Evolutionary conservation across 1,140 invertebrate species (phyloP).

Genomic region (Mylabris phalerata): DNA sequence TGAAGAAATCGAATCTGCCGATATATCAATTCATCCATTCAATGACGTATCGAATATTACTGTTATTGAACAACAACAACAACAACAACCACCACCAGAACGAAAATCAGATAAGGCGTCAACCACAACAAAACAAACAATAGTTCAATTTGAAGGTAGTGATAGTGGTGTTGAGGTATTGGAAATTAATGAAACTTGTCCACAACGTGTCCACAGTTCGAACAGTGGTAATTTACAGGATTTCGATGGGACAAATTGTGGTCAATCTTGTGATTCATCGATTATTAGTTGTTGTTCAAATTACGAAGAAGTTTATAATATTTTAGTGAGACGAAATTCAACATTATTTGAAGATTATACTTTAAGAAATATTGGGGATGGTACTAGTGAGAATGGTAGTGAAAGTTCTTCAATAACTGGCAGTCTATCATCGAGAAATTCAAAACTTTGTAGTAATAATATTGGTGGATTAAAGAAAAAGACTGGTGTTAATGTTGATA

Average conservation of each 20-base stretch:
- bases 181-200: constrained; percentile 44
- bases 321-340: constrained; percentile 45
- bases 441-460: constrained; percentile 20
- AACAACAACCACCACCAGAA: not conserved
- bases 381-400: constrained; percentile 62
- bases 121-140: not conserved
- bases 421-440: constrained; percentile 34
- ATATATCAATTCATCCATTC: constrained; percentile 33
- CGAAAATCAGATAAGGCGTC: not conserved
- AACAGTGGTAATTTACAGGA: constrained; percentile 58
- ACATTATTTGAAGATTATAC: constrained; percentile 43
- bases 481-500: constrained; percentile 20
- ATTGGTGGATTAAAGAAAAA: constrained; percentile 39
- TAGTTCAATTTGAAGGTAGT: constrained; percentile 54
- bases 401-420: constrained; percentile 64
- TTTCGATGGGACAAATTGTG: constrained; percentile 49
- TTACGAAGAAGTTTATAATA: constrained; percentile 53
- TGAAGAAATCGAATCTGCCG: constrained; percentile 21
- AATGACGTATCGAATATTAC: constrained; percentile 30
- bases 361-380: constrained; percentile 43
- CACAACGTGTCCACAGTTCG: constrained; percentile 46
- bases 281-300: constrained; percentile 68
- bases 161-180: constrained; percentile 71
- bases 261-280: constrained; percentile 63
- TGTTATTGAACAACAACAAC: constrained; percentile 28